These are phyloP conservation scores for Acronicta aceris DNA, from an alignment of 2,888 invertebrate genomes.

Conservation along the genomic window DNA sequence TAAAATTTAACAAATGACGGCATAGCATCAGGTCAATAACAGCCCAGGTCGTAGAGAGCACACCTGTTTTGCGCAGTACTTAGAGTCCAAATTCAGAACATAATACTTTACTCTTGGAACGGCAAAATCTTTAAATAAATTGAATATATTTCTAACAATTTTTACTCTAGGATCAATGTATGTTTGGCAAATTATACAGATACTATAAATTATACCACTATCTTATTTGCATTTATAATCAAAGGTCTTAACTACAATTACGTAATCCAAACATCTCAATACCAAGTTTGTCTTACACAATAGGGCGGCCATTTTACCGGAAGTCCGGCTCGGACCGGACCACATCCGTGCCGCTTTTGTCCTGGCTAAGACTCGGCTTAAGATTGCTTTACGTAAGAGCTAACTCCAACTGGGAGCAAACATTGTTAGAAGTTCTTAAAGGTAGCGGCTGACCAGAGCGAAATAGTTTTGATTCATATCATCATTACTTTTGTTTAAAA, in stretches of 20 bases:
- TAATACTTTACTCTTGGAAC: too few species aligned
- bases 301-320: constrained; percentile 61
- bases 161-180: too few species aligned
- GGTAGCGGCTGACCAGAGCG: background rate
- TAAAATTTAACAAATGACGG: too few species aligned
- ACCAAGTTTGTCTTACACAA: constrained; percentile 56
- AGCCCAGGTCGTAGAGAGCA: too few species aligned
- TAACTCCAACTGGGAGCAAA: constrained; percentile 47
- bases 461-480: background rate
- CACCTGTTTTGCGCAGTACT: too few species aligned
- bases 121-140: too few species aligned
- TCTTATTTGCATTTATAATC: constrained; percentile 16
- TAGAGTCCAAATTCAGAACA: too few species aligned
- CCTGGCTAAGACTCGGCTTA: constrained; percentile 50
- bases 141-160: too few species aligned
- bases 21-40: too few species aligned
- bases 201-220: constrained; percentile 2
- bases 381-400: constrained; percentile 54
- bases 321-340: constrained; percentile 56
- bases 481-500: too few species aligned
- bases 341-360: constrained; percentile 60
- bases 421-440: constrained; percentile 36
- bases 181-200: background rate
- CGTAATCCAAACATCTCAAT: constrained; percentile 55
- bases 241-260: constrained; percentile 44